Base-by-base conservation (phyloP, 35 echinoderm and acorn worm species). In the Anneissia japonica region DNA sequence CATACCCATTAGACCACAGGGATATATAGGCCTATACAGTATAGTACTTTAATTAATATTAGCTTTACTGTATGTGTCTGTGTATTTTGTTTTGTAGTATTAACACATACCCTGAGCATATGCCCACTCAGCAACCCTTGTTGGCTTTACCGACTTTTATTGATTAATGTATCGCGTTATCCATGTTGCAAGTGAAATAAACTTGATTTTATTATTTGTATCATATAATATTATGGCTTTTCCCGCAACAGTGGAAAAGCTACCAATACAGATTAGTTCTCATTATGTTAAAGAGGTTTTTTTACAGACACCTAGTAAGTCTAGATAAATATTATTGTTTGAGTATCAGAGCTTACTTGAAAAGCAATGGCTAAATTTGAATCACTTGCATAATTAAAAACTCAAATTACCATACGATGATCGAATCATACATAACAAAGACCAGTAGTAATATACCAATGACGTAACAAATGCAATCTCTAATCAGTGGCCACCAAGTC, bases 401-500 rank as follows among this genome's bases (percentile, higher is more conserved):
- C n/a, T 16, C 26, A 79, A 84, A 79, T 91, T 89, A 98, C 95
- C 95, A 93, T 45, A 85, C 28, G 34, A 93, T 51, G 46, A 73
- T 23, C 14, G 26, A 13, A 39, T 98, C 86, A 30, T 77, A 51
- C 41, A 93, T 79, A 35, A 90, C 85, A 9, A 79, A 38, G 34
- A 90, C 84, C 40, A 98, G 72, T 10, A 93, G 29, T 11, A 93
- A 17, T 37, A 93, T 83, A 40, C 91, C 90, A 39, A 94, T 87
- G 23, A 94, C 77, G 36, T 93, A 98, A 23, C 90, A 79, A 4
- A 87, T 35, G 73, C 89, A 84, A 82, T 98, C 95, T 30, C 95
- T 85, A 45, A 88, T 85, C 14, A 98, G 89, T 37, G 95, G 95
- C 89, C 92, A 98, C 92, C 95, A 94, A 14, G 83, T 88, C 32